Base-by-base conservation (phyloP, 2,888 invertebrate genomes). In the Laspeyria flexula region DNA sequence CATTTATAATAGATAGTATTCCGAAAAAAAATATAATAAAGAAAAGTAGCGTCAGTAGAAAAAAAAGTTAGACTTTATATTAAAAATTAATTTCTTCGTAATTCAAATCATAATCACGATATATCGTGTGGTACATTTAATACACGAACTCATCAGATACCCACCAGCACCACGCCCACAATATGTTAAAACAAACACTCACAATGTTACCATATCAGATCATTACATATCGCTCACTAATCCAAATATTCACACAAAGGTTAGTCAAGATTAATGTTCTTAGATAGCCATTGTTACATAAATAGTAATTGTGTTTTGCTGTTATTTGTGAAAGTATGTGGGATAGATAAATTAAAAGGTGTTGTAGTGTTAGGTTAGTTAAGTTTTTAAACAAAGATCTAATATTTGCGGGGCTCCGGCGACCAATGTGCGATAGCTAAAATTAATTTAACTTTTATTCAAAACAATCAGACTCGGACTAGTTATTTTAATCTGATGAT, bases 201-300 rank as follows among this genome's bases (percentile, higher is more conserved):
- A 29, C 33, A 39, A 34, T 50, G 43, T 50, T 43, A 35, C 35
- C 12, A 27, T 50, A 50, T 50, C 44, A 35, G 40, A 43, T 50
- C 43, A 34, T 29, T 44, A 44, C 43, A 40, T 50, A 50, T 50
- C 43, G 39, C 10, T 13, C 40, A 31, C 21, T 48, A 48, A 48
- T 42, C 48, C 35, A 64, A 50, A 33, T 39, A 54, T 62, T 57
- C 50, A 69, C 66, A 65, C 58, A 65, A 68, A 61, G 46, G 58
- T 69, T 55, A 56, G 43, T 43, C 30, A 27, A 56, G 67, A 67
- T 69, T 53, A 67, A 69, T 69, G 70, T 52, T 25, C 7, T 4
- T 4, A 43, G 43, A 43, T 50, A 49, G 21, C 25, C 12, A 34
- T 34, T 27, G 34, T 31, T 46, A 35, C 23, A 21, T 40, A 40